These are phyloP conservation scores for Eurosta solidaginis DNA, from an alignment of 1,140 invertebrate genomes.

Conservation along the genomic window DNA sequence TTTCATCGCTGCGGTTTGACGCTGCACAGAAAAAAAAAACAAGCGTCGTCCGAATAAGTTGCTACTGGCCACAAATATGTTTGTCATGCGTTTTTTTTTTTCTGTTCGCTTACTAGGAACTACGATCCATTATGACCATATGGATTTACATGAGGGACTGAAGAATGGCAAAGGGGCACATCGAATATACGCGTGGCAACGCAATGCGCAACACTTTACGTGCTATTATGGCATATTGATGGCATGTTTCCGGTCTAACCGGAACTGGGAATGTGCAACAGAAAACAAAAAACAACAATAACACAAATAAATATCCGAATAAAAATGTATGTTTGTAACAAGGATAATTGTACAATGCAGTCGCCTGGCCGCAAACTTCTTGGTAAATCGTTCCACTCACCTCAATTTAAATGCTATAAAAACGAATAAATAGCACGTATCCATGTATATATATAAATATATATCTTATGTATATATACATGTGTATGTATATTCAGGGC, in stretches of 20 bases:
- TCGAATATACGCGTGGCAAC: background rate
- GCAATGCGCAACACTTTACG: conserved; percentile 16
- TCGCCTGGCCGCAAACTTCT: conserved; percentile 11
- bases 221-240: conserved; percentile 16
- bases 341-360: conserved; percentile 7
- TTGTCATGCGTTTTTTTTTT: background rate
- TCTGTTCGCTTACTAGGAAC: background rate
- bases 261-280: conserved; percentile 6
- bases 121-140: background rate
- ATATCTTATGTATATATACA: no score
- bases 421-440: background rate
- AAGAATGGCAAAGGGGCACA: background rate
- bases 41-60: background rate
- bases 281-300: background rate
- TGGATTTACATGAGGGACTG: background rate
- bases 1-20: background rate
- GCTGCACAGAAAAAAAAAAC: background rate
- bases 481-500: no score
- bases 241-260: conserved; percentile 1
- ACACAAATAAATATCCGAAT: background rate
- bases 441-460: background rate
- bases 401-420: conserved; percentile 20
- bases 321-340: background rate
- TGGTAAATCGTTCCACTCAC: conserved; percentile 11
- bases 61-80: conserved; percentile 4